These are phyloP conservation scores for Siniperca knerii DNA, from an alignment of 2,113 vertebrate genomes.

Conservation along the genomic window DNA sequence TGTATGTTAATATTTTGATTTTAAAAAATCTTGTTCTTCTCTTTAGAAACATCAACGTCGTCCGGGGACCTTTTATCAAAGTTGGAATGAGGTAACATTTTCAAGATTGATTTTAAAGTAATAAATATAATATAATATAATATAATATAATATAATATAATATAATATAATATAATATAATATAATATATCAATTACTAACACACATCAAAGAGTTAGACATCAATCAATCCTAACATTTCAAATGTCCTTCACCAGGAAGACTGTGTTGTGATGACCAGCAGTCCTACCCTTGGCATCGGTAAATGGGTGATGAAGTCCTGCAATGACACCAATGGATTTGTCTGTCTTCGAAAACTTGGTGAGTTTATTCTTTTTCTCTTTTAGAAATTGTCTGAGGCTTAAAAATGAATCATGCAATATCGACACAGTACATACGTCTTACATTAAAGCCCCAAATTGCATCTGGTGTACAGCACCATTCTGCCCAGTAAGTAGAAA, in stretches of 20 bases:
- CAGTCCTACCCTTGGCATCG: slow-evolving; percentile 69
- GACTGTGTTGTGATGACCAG: slow-evolving; percentile 87
- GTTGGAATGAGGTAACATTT: slow-evolving; percentile 76
- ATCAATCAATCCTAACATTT: no score
- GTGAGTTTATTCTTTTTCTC: slow-evolving; percentile 75
- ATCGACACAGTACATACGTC: background rate
- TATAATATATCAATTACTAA: no score
- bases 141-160: no score
- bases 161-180: no score
- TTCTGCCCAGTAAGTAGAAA: background rate
- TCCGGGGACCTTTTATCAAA: slow-evolving; percentile 68
- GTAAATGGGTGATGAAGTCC: slow-evolving; percentile 86
- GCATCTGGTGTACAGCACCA: background rate
- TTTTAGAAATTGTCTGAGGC: background rate
- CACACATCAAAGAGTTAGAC: no score
- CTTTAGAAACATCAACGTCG: slow-evolving; percentile 53
- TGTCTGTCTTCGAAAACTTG: slow-evolving; percentile 85
- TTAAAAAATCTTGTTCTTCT: background rate
- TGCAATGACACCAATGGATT: slow-evolving; percentile 88
- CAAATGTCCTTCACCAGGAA: slow-evolving; percentile 70
- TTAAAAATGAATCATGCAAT: background rate
- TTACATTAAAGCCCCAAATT: background rate
- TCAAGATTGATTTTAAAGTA: background rate
- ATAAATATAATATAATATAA: background rate
- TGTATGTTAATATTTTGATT: background rate